Base-by-base conservation (phyloP, 2,113 vertebrate species). In the Sphaerodactylus townsendi region DNA sequence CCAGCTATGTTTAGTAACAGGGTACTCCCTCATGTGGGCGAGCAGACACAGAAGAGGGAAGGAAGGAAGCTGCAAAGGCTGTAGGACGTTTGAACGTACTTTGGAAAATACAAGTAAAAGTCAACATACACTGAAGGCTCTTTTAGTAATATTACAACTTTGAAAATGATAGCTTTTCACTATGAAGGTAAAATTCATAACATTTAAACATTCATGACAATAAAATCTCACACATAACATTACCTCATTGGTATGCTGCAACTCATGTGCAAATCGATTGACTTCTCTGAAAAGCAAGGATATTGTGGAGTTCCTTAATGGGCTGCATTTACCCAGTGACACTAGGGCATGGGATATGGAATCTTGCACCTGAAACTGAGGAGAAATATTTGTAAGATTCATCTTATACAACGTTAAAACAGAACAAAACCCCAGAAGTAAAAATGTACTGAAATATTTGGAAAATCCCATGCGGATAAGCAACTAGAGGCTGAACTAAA, bases 191-290 rank as follows among this genome's bases (percentile, higher is more conserved):
- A 85, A 72, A 48, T 64, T 39, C 46, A 37, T 85, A 78, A 71
- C 9, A 46, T 35, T 46, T 64, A 74, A 33, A 73, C 44, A 28
- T 46, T 64, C 59, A 78, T 78, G 41, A 44, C 0, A 81, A 82
- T 21, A 79, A 87, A 3, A 77, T 30, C 78, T 77, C 23, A 70
- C 81, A 39, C 44, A 35, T 75, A 13, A 77, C 30, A 59, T 25
- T 96, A 98, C 98, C 98, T 98, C 96, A 83, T 88, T 83, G 83
- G 91, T 78, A 70, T 95, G 86, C 92, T 91, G 92, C 39, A 99
- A 93, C 72, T 95, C 91, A 76, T 97, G 94, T 44, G 95, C 93
- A 90, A 98, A 95, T 46, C 83, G 81, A 88, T 87, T 95, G 87
- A 98, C 86, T 94, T 96, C 94, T 3, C 93, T 91, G 0, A 99